Evolutionary conservation across 2,113 vertebrate genomes (phyloP), one percentile per base, ranked within the genome.

Genomic region (Alectura lathami): DNA sequence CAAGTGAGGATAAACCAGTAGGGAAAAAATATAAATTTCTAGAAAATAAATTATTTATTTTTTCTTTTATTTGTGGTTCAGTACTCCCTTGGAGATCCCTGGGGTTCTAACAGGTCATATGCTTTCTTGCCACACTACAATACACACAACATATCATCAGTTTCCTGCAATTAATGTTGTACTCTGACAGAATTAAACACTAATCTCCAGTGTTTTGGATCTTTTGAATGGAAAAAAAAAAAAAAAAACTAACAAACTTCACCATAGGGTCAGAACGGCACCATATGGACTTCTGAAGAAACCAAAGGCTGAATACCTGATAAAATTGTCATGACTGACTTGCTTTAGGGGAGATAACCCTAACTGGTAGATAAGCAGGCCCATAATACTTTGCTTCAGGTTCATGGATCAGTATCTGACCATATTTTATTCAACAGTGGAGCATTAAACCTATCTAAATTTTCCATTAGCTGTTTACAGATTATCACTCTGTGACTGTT

Each of bases 1-100:
- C 0, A 1, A 54, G 16, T 21, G 21, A 29, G 17, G 76, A 45
- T 6, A 48, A 27, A 29, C 7, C 17, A 11, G 8, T 32, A 40
- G 24, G 43, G 11, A 63, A 87, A 81, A 32, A 2, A 42, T 67
- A 40, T 5, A 48, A 40, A 5, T 45, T 54, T 50, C 34, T 42
- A 47, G 6, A 75, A n/a, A n/a, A n/a, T n/a, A n/a, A n/a, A 51
- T 4, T 16, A 2, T 54, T 8, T 74, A 13, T 70, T 30, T 10
- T 53, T 53, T 53, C 16, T 29, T 5, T 53, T 53, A 53, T 53
- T 53, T 88, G 29, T 67, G 40, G 14, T 36, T 73, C 24, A 68
- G 3, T 59, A 59, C 3, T 53, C 0, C 13, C 23, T 59, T 36
- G 57, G 30, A 92, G 93, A 63, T 73, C 72, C 21, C 34, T 15